A percentile compares a stretch with the other conserved stretches of the same genome.
phyloP scores from a whole-genome alignment of 2,888 invertebrate species.

The Caradrina kadenii region DNA sequence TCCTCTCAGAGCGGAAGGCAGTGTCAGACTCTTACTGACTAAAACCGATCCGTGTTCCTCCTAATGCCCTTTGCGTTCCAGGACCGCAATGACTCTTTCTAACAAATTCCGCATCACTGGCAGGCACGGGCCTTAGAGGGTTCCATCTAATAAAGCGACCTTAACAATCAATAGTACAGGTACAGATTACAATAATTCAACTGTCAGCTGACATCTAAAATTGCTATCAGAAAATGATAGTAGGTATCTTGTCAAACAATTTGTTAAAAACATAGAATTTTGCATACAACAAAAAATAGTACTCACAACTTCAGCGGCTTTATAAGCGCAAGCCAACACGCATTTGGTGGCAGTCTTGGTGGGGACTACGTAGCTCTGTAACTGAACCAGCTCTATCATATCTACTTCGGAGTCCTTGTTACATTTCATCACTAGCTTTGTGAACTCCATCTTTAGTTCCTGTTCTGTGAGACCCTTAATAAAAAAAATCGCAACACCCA shows the following conservation, averaged over 20 bases:
- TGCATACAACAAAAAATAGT: background rate
- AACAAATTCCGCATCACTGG: no score
- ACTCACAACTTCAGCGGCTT: conserved; percentile 77
- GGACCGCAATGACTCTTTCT: no score
- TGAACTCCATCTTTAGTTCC: conserved; percentile 76
- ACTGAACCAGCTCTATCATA: conserved; percentile 73
- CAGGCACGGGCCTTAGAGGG: no score
- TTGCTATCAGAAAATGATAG: background rate
- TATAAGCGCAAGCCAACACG: conserved; percentile 87
- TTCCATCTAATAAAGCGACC: no score
- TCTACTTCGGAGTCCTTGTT: conserved; percentile 76
- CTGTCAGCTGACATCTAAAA: background rate
- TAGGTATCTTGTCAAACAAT: background rate
- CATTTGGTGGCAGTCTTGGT: conserved; percentile 85
- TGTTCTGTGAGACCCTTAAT: conserved; percentile 77
- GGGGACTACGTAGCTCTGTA: conserved; percentile 77
- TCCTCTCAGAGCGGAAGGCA: no score
- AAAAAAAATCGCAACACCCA: background rate
- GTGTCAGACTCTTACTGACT: no score
- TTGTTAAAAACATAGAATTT: background rate
- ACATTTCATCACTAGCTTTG: conserved; percentile 77
- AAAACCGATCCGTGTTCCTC: no score
- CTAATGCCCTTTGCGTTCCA: no score
- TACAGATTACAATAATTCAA: no score
- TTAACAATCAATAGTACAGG: no score